A percentile compares a stretch with the other conserved stretches of the same genome.
Evolutionary conservation across 2,888 invertebrate species (phyloP).

Genomic region (Lepidocyrtoides sp.): DNA sequence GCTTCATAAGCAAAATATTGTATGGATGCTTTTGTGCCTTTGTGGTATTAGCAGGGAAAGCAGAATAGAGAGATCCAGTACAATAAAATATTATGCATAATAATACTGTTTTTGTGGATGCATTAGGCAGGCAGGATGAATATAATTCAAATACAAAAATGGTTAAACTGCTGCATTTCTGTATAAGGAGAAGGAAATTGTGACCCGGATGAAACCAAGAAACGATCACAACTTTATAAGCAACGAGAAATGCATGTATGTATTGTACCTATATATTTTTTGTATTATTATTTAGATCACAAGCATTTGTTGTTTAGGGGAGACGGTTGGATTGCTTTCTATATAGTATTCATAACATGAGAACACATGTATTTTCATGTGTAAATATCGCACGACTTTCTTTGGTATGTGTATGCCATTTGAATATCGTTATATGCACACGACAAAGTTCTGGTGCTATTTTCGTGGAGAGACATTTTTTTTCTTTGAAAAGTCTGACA

Average conservation of each 20-base stretch:
- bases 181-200: neutral
- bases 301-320: neutral
- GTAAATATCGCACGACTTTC: neutral
- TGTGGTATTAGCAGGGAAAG: neutral
- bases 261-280: constrained; percentile 11
- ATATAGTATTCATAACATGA: neutral
- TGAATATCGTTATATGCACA: constrained; percentile 10
- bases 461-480: neutral
- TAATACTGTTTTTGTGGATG: constrained; percentile 24
- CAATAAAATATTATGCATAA: constrained; percentile 1
- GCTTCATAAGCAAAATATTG: neutral
- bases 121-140: neutral
- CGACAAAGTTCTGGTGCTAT: neutral
- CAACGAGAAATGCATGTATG: neutral
- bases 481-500: neutral
- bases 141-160: constrained; percentile 16
- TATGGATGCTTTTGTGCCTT: neutral
- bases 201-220: neutral
- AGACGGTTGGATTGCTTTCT: neutral
- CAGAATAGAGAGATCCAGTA: neutral
- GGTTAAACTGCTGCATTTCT: neutral
- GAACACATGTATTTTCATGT: constrained; percentile 17
- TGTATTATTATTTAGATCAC: neutral
- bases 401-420: neutral
- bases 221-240: neutral